Percentiles rank a stretch among this genome's conserved stretches.
Evolutionary conservation across 37 sponge, comb jelly and placozoan genomes (phyloP).

Genomic region (Spongia lamella): DNA sequence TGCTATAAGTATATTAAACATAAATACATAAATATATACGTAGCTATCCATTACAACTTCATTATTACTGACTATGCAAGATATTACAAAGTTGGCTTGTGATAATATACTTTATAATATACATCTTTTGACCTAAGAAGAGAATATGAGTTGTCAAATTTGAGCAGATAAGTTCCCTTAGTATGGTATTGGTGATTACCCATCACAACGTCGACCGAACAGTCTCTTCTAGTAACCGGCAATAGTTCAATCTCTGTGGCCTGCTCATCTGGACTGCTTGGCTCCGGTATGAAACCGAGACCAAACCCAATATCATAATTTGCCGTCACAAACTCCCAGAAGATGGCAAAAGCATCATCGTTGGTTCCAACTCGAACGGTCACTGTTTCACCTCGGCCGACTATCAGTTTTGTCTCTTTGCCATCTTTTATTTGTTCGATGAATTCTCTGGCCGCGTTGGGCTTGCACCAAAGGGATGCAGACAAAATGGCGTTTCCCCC

Average conservation of each 20-base stretch:
- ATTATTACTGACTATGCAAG: too few relatives aligned
- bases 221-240: conserved; percentile 67
- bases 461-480: conserved; percentile 65
- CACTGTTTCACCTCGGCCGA: conserved; percentile 75
- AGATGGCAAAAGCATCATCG: conserved; percentile 67
- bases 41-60: too few relatives aligned
- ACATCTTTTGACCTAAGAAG: conserved; percentile 63
- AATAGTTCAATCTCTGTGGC: conserved; percentile 37
- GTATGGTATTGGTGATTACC: conserved; percentile 81
- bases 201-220: conserved; percentile 72
- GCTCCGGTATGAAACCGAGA: conserved; percentile 54
- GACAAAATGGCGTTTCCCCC: conserved; percentile 3
- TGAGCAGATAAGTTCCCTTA: conserved; percentile 74
- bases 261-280: conserved; percentile 9
- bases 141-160: conserved; percentile 91
- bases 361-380: conserved; percentile 78
- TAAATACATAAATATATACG: too few relatives aligned
- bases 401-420: conserved; percentile 11
- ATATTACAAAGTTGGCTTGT: conserved; percentile 12
- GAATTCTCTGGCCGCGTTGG: conserved; percentile 52
- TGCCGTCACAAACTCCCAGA: conserved; percentile 91
- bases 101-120: conserved; percentile 90
- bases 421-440: conserved; percentile 22
- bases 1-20: too few relatives aligned
- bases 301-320: conserved; percentile 89